Evolutionary conservation across 2,888 invertebrate genomes (phyloP), one percentile per base, ranked within the genome.

Genomic region (Cheilosia scutellata): DNA sequence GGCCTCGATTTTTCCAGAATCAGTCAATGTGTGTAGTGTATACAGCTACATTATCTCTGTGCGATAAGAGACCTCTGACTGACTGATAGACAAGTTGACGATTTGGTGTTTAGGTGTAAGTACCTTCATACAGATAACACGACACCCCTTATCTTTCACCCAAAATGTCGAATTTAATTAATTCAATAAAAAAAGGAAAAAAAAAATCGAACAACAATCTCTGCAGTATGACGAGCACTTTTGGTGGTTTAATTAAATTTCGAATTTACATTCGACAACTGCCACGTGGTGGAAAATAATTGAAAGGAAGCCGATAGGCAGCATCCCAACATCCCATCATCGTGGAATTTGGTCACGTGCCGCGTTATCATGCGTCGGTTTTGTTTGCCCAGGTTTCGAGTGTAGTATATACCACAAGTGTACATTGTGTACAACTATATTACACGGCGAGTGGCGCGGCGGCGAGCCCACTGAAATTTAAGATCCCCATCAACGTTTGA

Each of bases 221-320:
- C 20, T 40, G 68, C 66, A 42, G 7, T 9, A 6, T 9, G 47
- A 13, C 31, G 66, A 29, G 29, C 42, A 55, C 65, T 84, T 79
- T 72, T 55, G 70, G 82, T 31, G 86, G 62, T 82, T 86, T 82
- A 77, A 86, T 86, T 77, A 76, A 86, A 77, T 76, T 82, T 68
- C 40, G 60, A 77, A 68, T 82, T 76, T 74, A 58, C 71, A 79
- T 80, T 71, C 75, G 74, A 55, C 60, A 3, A 40, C 78, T 70
- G 65, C 63, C 79, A 83, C 82, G 77, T 68, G 83, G 77, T 77
- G 44, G 40, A 79, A 84, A 70, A 84, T 84, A 84, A 76, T 84
- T 80, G 75, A 47, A 75, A 60, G 75, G 70, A 84, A 62, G 49
- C 53, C 27, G 31, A n/a, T 16, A 25, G 13, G 40, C 60, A 44